These are phyloP conservation scores for Chelonia mydas DNA, from an alignment of 2,797 vertebrate species.

Conservation along the genomic window DNA sequence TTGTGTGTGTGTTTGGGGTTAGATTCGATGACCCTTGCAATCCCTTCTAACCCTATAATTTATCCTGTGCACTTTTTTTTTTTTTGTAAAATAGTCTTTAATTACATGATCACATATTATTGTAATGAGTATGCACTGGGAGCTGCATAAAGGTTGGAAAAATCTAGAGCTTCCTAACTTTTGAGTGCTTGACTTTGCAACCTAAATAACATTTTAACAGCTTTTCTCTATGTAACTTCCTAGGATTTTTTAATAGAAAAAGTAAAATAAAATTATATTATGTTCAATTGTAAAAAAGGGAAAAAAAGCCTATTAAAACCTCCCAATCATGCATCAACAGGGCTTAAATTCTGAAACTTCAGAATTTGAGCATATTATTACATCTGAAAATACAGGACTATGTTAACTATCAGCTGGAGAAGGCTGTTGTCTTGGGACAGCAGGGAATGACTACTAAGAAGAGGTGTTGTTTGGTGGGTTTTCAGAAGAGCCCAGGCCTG, in stretches of 20 bases:
- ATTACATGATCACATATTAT: neutral
- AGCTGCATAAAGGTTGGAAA: neutral
- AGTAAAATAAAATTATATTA: neutral
- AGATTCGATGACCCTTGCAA: no score
- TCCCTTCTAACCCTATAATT: no score
- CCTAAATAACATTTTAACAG: neutral
- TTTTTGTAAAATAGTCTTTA: no score
- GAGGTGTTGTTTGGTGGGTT: neutral
- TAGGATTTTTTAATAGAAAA: neutral
- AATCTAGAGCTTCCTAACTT: neutral
- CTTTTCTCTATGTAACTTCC: neutral
- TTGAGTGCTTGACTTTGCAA: neutral
- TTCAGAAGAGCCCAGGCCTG: neutral
- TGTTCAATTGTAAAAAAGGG: neutral
- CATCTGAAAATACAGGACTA: neutral
- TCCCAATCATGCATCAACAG: neutral
- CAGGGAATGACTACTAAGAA: neutral
- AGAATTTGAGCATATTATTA: neutral
- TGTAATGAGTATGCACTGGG: neutral
- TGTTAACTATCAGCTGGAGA: fast-evolving
- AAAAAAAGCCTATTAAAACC: fast-evolving
- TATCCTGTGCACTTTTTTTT: no score
- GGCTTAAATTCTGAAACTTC: neutral
- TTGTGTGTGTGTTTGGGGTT: no score
- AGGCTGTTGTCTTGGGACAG: neutral